Evolutionary conservation across 2,797 vertebrate genomes (phyloP).

Genomic region (Carduelis carduelis): DNA sequence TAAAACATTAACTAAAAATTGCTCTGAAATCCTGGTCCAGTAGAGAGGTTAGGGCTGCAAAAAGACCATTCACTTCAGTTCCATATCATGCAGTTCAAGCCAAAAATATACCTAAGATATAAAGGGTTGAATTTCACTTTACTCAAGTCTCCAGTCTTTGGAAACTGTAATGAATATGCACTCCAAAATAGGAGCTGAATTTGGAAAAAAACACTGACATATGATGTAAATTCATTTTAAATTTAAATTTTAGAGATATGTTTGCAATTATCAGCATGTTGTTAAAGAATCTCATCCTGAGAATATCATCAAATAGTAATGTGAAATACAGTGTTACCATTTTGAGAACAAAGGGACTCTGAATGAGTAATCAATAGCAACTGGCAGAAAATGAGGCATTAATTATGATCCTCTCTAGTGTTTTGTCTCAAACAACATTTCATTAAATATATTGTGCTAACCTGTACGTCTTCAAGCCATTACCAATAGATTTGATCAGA

Average conservation of each 20-base stretch:
- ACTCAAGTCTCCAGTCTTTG: conserved; percentile 4
- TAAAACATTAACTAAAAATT: background rate
- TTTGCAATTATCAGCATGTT: conserved; percentile 77
- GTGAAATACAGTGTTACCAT: conserved; percentile 77
- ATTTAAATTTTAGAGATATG: conserved; percentile 74
- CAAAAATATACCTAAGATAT: background rate
- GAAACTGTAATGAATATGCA: conserved; percentile 45
- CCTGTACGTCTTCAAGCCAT: conserved; percentile 75
- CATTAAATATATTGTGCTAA: conserved; percentile 83
- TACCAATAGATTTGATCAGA: conserved; percentile 69
- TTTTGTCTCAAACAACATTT: conserved; percentile 82
- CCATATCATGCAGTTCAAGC: background rate
- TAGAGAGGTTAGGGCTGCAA: background rate
- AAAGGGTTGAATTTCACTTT: conserved; percentile 17
- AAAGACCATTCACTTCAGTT: background rate
- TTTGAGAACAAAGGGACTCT: conserved; percentile 79
- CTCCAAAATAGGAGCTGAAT: conserved; percentile 52
- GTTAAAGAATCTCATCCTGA: conserved; percentile 77
- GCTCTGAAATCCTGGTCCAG: background rate
- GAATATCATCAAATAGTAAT: conserved; percentile 81
- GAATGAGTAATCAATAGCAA: conserved; percentile 85
- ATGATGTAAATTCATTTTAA: conserved; percentile 74
- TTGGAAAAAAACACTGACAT: conserved; percentile 65
- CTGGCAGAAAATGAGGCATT: conserved; percentile 80
- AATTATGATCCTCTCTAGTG: conserved; percentile 78